Conservation (phyloP, 1,140 invertebrate species). For the Danaus plexippus region DNA sequence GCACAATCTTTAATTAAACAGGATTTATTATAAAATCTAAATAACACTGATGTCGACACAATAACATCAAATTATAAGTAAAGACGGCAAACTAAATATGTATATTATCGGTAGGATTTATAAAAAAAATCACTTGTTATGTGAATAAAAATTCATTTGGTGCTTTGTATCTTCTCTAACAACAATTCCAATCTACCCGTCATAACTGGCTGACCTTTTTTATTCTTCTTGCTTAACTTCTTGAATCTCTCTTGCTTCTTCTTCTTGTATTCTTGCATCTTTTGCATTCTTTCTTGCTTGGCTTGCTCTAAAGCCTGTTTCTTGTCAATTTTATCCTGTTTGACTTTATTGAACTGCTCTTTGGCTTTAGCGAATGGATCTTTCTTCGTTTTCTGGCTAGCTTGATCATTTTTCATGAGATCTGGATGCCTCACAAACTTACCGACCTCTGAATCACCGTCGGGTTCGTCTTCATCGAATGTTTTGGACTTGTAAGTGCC, state of each 20-base stretch:
- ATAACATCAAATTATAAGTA: too few species aligned
- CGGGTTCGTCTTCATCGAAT: slow-evolving; percentile 51
- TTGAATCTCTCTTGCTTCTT: slow-evolving; percentile 78
- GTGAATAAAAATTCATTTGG: slow-evolving; percentile 5
- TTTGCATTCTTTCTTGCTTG: slow-evolving; percentile 74
- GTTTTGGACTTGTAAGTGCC: slow-evolving; percentile 49
- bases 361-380: slow-evolving; percentile 72
- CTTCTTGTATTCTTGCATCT: slow-evolving; percentile 76
- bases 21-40: too few species aligned
- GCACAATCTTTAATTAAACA: too few species aligned
- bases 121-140: too few species aligned
- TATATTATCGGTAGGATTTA: too few species aligned
- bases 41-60: too few species aligned
- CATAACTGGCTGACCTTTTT: slow-evolving; percentile 85
- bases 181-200: slow-evolving; percentile 80
- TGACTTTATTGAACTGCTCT: slow-evolving; percentile 69
- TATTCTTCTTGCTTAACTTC: slow-evolving; percentile 79
- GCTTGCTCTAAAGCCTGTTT: slow-evolving; percentile 64
- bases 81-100: too few species aligned
- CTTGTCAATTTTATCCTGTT: slow-evolving; percentile 73
- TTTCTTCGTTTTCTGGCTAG: slow-evolving; percentile 28
- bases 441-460: slow-evolving; percentile 33
- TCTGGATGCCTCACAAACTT: slow-evolving; percentile 65
- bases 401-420: slow-evolving; percentile 39
- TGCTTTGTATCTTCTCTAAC: slow-evolving; percentile 75